Percentiles rank a stretch among this genome's conserved stretches.
phyloP scores from a whole-genome alignment of 2,113 vertebrate species.

The Anoura caudifer region DNA sequence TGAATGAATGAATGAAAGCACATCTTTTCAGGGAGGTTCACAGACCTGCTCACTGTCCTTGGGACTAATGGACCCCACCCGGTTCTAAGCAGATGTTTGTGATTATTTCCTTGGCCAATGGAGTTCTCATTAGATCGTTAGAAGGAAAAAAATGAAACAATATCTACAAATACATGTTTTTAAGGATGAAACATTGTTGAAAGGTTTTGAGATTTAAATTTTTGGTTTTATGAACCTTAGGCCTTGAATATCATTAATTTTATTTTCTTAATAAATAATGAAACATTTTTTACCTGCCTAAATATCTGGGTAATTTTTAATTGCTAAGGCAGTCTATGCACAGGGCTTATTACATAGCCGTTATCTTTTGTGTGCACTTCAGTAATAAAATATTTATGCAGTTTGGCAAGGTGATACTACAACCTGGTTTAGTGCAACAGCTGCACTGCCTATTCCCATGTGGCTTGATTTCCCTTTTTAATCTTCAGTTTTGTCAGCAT shows the following conservation, averaged over 20 bases:
- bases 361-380: slow-evolving; percentile 64
- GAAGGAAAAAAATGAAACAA: slow-evolving; percentile 26
- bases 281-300: slow-evolving; percentile 5
- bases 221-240: neutral
- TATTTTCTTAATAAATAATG: slow-evolving; percentile 10
- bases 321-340: slow-evolving; percentile 10
- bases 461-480: slow-evolving; percentile 75
- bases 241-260: slow-evolving; percentile 8
- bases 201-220: neutral
- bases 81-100: neutral
- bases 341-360: slow-evolving; percentile 21
- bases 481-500: slow-evolving; percentile 50
- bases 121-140: slow-evolving; percentile 16
- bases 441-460: slow-evolving; percentile 65
- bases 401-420: slow-evolving; percentile 75
- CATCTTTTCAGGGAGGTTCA: neutral
- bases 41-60: neutral
- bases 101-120: slow-evolving; percentile 1
- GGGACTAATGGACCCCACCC: neutral
- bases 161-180: neutral
- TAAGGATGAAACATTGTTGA: neutral
- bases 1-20: neutral
- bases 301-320: neutral
- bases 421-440: slow-evolving; percentile 69
- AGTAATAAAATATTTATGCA: slow-evolving; percentile 80